Evolutionary conservation across 2,113 vertebrate genomes (phyloP), one percentile per base, ranked within the genome.

Genomic region (Poecilia latipinna): DNA sequence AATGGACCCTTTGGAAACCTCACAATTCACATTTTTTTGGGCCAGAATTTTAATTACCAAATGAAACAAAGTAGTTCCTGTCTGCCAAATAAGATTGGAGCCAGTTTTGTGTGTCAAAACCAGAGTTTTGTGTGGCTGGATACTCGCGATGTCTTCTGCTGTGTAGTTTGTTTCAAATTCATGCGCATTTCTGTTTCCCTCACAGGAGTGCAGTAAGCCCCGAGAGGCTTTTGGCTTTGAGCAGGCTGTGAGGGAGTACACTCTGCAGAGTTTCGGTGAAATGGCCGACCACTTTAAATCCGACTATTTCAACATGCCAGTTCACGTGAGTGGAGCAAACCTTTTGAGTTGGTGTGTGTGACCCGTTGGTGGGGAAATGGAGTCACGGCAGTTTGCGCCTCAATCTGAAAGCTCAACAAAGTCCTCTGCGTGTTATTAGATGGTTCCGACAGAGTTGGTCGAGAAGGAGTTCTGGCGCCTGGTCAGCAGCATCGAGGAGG

Each of bases 231-330:
- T 99, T 86, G 97, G 97, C 68, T 99, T 99, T 71, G 97, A 99
- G 87, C 98, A 99, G 91, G 97, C 97, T 8, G 95, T 98, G 85
- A 96, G 97, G 81, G 97, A 98, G 78, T 99, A 99, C 82, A 95
- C 95, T 13, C 96, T 99, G 63, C 98, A 99, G 92, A 97, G 96
- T 91, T 99, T 99, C 61, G 97, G 98, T 69, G 98, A 99, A 91
- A 99, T 99, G 98, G 98, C 98, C 7, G 98, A 99, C 93, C 97
- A 97, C 91, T 99, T 99, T 94, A 99, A 99, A 90, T 99, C 98
- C 1, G 98, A 99, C 94, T 99, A 99, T 90, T 99, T 99, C 94
- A 99, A 99, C 94, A 99, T 99, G 97, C 98, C 98, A 0, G 98
- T 99, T 67, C 98, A 99, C n/a, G 97, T 99, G 92, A 90, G 98